Percentiles rank a stretch among this genome's conserved stretches.
Conservation (phyloP, 2,797 vertebrate species). For the Epinephelus awoara region DNA sequence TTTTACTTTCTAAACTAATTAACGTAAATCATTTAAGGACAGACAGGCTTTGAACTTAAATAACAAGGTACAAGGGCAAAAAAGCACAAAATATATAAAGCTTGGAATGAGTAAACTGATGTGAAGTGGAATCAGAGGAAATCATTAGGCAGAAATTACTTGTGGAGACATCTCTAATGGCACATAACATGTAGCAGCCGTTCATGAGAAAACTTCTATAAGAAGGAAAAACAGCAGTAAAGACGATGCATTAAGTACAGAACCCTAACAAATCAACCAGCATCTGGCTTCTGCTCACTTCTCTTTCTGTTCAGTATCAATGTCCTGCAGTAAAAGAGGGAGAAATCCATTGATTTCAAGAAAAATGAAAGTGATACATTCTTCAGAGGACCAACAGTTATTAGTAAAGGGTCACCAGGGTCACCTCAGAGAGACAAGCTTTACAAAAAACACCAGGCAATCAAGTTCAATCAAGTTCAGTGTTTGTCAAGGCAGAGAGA, state of each 20-base stretch:
- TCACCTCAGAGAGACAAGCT: constrained; percentile 16
- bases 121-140: neutral
- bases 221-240: constrained; percentile 26
- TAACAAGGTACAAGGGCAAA: neutral
- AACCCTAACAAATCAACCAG: constrained; percentile 21
- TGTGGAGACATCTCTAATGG: constrained; percentile 60
- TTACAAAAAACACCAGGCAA: constrained; percentile 43
- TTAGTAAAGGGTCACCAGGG: constrained; percentile 35
- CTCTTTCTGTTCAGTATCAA: constrained; percentile 16
- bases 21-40: neutral
- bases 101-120: neutral
- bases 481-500: constrained; percentile 59
- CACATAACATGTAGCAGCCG: constrained; percentile 62
- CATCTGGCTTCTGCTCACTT: constrained; percentile 7
- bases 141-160: neutral
- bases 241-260: neutral
- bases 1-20: constrained; percentile 6
- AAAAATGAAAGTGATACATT: constrained; percentile 56
- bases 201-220: constrained; percentile 28
- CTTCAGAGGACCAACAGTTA: constrained; percentile 47
- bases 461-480: constrained; percentile 31
- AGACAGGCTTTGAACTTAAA: neutral
- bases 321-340: constrained; percentile 40
- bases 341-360: constrained; percentile 9
- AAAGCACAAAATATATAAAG: constrained; percentile 2